Evolutionary conservation across 2,113 vertebrate genomes (phyloP), one percentile per base, ranked within the genome.

Genomic region (Camelus bactrianus): DNA sequence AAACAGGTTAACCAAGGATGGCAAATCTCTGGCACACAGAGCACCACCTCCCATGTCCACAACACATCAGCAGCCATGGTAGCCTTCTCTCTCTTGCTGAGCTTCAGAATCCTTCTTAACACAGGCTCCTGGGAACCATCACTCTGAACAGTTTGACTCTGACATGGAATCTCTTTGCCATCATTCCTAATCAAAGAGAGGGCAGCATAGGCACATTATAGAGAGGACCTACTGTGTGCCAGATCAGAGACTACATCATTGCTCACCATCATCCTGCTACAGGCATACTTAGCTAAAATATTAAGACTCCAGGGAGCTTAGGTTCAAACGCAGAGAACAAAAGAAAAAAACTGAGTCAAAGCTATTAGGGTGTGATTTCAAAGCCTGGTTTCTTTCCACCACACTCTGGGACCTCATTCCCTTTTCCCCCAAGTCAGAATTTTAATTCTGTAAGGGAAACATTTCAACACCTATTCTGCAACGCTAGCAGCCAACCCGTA

Each of bases 221-320:
- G n/a, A 38, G 4, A 28, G 65, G 46, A 54, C 70, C 54, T 35
- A 32, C 64, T 42, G 26, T 22, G 56, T 32, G 30, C 64, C 86
- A 32, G 10, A 2, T 11, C 0, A 0, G 0, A 30, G 11, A 3
- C 54, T 3, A 2, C 73, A 3, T 15, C 3, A 35, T 9, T 7
- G 3, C 22, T 32, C 54, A 48, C 28, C 24, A 1, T n/a, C 19
- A 8, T 16, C 26, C 54, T 12, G 32, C 58, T 30, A 11, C 35
- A 11, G 46, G 80, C 73, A n/a, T 6, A 17, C 10, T 58, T 15
- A 20, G 30, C 46, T 54, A 46, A 17, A 46, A 50, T 9, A 73
- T 2, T 14, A 32, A 56, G 77, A 70, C 28, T 28, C 12, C 12
- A 13, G 7, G 30, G 14, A 76, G 19, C 50, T 28, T 5, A 56